Base-by-base conservation (phyloP, 2,113 vertebrate genomes). In the Romanogobio albipinnatus region DNA sequence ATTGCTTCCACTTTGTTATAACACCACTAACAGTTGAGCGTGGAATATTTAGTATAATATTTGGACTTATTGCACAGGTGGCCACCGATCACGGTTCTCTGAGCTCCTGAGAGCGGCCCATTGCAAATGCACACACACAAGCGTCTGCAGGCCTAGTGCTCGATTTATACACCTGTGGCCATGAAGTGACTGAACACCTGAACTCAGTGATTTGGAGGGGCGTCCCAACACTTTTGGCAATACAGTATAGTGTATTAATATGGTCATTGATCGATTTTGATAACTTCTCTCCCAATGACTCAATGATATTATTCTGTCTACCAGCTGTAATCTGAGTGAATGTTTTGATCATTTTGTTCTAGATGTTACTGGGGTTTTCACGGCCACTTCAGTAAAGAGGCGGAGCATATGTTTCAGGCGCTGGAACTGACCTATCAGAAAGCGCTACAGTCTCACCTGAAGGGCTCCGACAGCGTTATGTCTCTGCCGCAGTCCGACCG, bases 401-500 rank as follows among this genome's bases (percentile, higher is more conserved):
- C 98, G 0, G 97, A 98, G 88, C 95, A 92, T 5, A 90, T 99
- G 5, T 99, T 96, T 92, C 97, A 97, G 92, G 94, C 93, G 68
- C 95, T 99, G 85, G 98, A 99, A 89, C 93, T 96, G 0, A 96
- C 97, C 80, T 98, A 99, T 93, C 98, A 99, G 92, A 97, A 95
- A 88, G 97, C 96, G 86, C 95, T 99, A 71, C 97, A 98, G 90
- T 96, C 96, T 3, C 96, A 97, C 91, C 89, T 97, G 89, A 96
- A 96, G 92, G 96, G 95, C 85, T 97, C 96, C 9, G 96, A 97
- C 92, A 96, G 96, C 19, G 87, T 95, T 82, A 93, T 95, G 77
- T 98, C 97, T 45, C 95, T 98, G 78, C 98, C 97, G 9, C 96
- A 96, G 49, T 98, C 97, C 11, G 98, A 99, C 86, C 96, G 96